Base-by-base conservation (phyloP, 2,797 vertebrate species). In the Melanogrammus aeglefinus region DNA sequence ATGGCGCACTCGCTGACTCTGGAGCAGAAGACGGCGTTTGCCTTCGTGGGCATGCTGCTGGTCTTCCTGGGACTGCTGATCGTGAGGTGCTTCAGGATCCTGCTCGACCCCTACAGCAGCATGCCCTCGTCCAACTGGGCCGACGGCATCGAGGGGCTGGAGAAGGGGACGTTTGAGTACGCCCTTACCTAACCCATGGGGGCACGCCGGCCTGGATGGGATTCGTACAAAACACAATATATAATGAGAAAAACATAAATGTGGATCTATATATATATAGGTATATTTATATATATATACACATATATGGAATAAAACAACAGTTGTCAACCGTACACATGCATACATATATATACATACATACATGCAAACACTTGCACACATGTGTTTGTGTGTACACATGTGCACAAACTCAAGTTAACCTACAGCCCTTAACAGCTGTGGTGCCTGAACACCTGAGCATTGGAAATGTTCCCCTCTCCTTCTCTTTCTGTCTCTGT, bases 61-160 rank as follows among this genome's bases (percentile, higher is more conserved):
- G 93, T 99, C 84, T 98, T 99, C 92, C 90, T 99, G 89, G 97
- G 96, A 84, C 93, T 99, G 88, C 92, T 99, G 79, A 97, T 99
- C 83, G 95, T 99, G 79, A 92, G 97, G 91, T 99, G 97, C 92
- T 99, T 99, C 94, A 94, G 96, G 91, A 99, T 99, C 89, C 90
- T 99, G 74, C 90, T 99, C 90, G 97, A 99, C 88, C 97, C 97
- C 0, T 99, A 99, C 86, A 99, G 97, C 86, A 98, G 97, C 83
- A 99, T 99, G 97, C 97, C 97, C 6, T 98, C 97, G 18, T 99
- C 97, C 73, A 98, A 97, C 0, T 99, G 97, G 97, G 96, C 96
- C 51, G 96, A 98, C 47, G 97, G 97, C 87, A 94, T 98, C 5
- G 97, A 99, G 88, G 97, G 97, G 29, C 88, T 98, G 85, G 97